Percentiles rank a stretch among this genome's conserved stretches.
Evolutionary conservation across 2,797 vertebrate species (phyloP).

Genomic region (Momotus momota): DNA sequence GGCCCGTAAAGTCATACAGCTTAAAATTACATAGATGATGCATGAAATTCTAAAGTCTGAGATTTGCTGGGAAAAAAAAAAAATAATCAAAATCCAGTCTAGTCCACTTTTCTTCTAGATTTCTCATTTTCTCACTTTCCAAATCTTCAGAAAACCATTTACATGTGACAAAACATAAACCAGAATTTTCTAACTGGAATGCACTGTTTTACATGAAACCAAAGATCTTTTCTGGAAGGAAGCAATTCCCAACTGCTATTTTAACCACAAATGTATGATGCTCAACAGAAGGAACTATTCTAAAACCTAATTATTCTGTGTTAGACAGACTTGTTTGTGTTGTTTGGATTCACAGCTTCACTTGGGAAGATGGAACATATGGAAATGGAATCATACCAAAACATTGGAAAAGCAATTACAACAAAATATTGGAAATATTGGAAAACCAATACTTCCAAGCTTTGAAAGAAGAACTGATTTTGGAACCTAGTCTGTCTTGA

Average conservation of each 20-base stretch:
- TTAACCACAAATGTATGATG: background rate
- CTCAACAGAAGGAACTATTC: background rate
- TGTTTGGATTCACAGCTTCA: background rate
- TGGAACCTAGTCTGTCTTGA: background rate
- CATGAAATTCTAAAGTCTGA: background rate
- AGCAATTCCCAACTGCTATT: background rate
- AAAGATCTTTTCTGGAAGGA: background rate
- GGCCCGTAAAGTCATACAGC: background rate
- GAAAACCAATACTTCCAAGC: background rate
- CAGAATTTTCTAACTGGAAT: background rate
- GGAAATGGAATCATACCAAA: background rate
- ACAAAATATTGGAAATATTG: background rate
- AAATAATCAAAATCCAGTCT: accelerated
- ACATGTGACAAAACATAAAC: background rate
- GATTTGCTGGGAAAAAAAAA: background rate
- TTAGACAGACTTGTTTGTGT: background rate
- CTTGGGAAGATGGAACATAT: background rate
- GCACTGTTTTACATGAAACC: background rate
- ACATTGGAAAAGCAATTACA: background rate
- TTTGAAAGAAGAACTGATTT: background rate
- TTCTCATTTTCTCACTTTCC: background rate
- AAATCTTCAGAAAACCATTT: background rate
- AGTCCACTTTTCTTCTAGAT: background rate
- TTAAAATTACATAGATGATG: background rate
- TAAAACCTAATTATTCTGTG: background rate